A percentile compares a stretch with the other conserved stretches of the same genome.
Conservation (phyloP, 2,888 invertebrate species). For the Lysandra bellargus region DNA sequence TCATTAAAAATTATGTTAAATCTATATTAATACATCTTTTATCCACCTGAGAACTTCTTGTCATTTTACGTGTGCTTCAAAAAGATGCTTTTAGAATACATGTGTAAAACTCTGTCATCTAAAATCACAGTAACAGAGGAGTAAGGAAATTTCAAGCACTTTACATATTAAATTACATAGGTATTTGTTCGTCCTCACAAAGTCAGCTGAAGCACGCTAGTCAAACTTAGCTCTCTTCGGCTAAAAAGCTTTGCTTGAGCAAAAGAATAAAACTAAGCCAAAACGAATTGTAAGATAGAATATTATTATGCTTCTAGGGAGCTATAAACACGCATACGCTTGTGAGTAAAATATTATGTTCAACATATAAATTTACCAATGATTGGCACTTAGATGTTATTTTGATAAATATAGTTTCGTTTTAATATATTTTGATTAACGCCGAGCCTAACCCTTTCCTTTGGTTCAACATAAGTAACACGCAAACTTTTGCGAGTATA, state of each 20-base stretch:
- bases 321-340: slow-evolving; percentile 29
- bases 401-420: not conserved
- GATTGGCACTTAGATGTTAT: slow-evolving; percentile 12
- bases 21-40: not conserved
- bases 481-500: not conserved
- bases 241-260: slow-evolving; percentile 23
- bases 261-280: slow-evolving; percentile 15
- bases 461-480: not conserved
- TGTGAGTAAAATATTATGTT: slow-evolving; percentile 14
- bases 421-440: not conserved
- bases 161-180: slow-evolving; percentile 29
- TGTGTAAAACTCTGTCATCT: slow-evolving; percentile 17
- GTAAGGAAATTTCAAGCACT: slow-evolving; percentile 24
- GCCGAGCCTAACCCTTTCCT: not conserved
- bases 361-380: not conserved
- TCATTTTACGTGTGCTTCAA: slow-evolving; percentile 17
- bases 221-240: slow-evolving; percentile 36
- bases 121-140: slow-evolving; percentile 21
- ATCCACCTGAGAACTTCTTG: slow-evolving; percentile 22
- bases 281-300: not conserved
- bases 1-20: not conserved
- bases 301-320: slow-evolving; percentile 16
- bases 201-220: slow-evolving; percentile 36
- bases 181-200: slow-evolving; percentile 30
- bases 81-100: slow-evolving; percentile 28